Evolutionary conservation across 2,113 vertebrate species (phyloP), one percentile per base, ranked within the genome.

Genomic region (Xenopus tropicalis): DNA sequence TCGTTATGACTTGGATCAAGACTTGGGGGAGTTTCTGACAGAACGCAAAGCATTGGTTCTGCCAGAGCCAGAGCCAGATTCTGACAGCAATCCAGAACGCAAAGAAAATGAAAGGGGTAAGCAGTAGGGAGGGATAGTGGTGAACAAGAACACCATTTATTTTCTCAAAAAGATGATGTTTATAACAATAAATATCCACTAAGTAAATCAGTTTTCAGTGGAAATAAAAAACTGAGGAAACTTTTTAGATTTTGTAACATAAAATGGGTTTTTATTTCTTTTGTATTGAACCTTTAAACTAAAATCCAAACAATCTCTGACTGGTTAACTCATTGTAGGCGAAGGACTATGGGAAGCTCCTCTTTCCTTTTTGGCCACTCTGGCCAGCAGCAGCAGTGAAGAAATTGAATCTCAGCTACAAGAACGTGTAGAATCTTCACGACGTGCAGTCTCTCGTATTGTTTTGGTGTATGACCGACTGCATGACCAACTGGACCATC

Each of bases 341-440:
- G 90, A 93, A 90, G 94, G 93, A 17, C 86, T 93, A 72, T 87
- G 90, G 51, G 96, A 98, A 79, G 88, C 88, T 0, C 83, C 90
- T 1, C 93, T 93, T 80, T 98, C 96, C 68, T 99, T 99, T 85
- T 85, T 99, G 73, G 96, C 95, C 37, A 99, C 92, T 1, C 82
- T 98, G 84, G 96, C 97, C 21, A 98, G 96, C 84, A 98, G 95
- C 86, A 97, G 88, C 82, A 97, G 93, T 58, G 97, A 99, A 69
- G 96, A 98, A 86, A 99, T 98, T 88, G 96, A 99, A 54, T 93
- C 93, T 11, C 95, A 96, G 85, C 86, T 99, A 42, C 93, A 97
- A 84, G 96, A 96, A 76, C 89, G 93, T 1, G 93, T 98, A 65
- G 94, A 97, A 81, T 95, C 92, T 9, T 98, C 96, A 62, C 87